phyloP scores from a whole-genome alignment of 64 coral and sea anemone species.

The Pocillopora damicornis region DNA sequence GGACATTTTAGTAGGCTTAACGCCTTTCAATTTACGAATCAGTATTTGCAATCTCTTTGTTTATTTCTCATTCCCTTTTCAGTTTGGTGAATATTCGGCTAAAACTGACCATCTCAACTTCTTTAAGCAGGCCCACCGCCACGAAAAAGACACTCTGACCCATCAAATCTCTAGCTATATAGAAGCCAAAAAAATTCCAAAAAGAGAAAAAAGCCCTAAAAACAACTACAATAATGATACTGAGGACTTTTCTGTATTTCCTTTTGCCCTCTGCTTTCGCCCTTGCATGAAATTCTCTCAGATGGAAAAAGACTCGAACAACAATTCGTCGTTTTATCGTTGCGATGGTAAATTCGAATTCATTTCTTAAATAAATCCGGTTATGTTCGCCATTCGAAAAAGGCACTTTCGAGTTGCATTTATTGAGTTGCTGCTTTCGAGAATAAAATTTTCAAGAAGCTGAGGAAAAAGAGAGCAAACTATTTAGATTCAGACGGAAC shows the following conservation, averaged over 20 bases:
- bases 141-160: background rate
- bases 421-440: background rate
- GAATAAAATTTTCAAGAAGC: background rate
- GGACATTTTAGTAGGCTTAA: too few relatives aligned
- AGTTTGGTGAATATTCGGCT: too few relatives aligned
- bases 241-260: background rate
- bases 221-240: background rate
- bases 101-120: too few relatives aligned
- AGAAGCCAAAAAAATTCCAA: background rate
- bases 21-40: too few relatives aligned
- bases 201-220: background rate
- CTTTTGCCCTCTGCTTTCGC: background rate
- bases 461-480: background rate
- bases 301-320: background rate
- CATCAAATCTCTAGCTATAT: background rate
- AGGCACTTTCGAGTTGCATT: background rate
- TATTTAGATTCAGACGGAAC: background rate
- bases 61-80: too few relatives aligned
- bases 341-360: background rate
- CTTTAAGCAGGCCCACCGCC: background rate
- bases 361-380: background rate
- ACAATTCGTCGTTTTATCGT: background rate
- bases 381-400: background rate
- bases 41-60: too few relatives aligned
- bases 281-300: background rate